Evolutionary conservation across 2,888 invertebrate species (phyloP), one percentile per base, ranked within the genome.

Genomic region (Melitaea athalia): DNA sequence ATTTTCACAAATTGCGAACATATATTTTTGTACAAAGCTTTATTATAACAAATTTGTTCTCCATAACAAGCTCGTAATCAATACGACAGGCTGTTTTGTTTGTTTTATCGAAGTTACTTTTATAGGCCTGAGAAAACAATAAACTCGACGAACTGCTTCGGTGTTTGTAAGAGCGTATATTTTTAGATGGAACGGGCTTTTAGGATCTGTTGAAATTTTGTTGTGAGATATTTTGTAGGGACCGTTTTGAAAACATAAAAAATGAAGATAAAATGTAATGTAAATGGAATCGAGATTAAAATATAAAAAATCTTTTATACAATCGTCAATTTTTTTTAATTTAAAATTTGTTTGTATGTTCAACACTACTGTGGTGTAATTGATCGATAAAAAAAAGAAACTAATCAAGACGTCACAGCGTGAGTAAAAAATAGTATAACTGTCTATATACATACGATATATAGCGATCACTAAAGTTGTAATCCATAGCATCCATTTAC

Each of bases 121-220:
- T 66, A 66, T 60, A 53, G 66, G 53, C 33, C 53, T 45, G 60
- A 66, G 60, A 61, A 66, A 66, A 60, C 60, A 61, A 60, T 66
- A 67, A 67, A 60, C 53, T 62, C 55, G 52, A 49, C 55, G 61
- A 61, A 52, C 60, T 43, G 65, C 31, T 52, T 52, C 60, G 15
- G 61, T 55, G 55, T 67, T 62, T 53, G 15, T 55, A 15, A 62
- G 55, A 67, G 55, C 49, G 55, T 60, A 60, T 65, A 53, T 60
- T 65, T 45, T 65, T 53, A 52, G 38, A 33, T 33, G 7, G 38
- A 55, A 55, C 24, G 24, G 24, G 52, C 3, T 52, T 52, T 52
- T 24, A 45, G 14, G 11, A 24, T 24, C 10, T 31, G 52, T 11
- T 52, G 12, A 52, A 52, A 12, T 31, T 52, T 52, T 31, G 17